Evolutionary conservation across 2,888 invertebrate species (phyloP), one percentile per base, ranked within the genome.

Genomic region (Dynastes hyllus): DNA sequence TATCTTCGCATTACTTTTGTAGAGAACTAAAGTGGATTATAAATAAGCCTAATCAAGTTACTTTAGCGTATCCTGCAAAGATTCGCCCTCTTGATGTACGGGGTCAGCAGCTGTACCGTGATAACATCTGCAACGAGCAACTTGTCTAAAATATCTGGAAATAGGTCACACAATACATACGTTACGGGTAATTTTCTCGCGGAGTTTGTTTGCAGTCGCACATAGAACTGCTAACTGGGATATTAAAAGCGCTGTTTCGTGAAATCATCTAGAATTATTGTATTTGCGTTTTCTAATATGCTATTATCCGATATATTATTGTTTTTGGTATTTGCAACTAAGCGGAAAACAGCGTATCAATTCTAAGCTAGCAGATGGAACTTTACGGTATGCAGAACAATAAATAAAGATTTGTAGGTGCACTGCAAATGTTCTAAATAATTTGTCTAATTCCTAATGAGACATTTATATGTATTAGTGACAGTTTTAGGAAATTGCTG

Each of bases 131-230:
- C 40, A 66, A 40, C 40, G 66, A 66, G 53, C 53, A 55, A 51
- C 3, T 71, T 71, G 16, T 55, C 53, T 71, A 55, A 71, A 71
- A 71, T 70, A 71, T 51, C 53, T 13, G 29, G 50, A 71, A 71
- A 53, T 71, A 53, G 70, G 70, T 51, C 53, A 22, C 51, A 71
- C n/a, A 32, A 29, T 71, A 71, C 32, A 71, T 53, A 71, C 32
- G 55, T 71, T 50, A 69, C 45, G 55, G 55, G 45, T 50, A 61
- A 61, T 22, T 61, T 29, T 29, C 66, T 37, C 11, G 66, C 66
- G 63, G 6, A 8, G 6, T 63, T 37, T 66, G 16, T 29, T 55
- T 32, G 13, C 37, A n/a, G 29, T 16, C 5, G 53, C 27, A 71
- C 29, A 55, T 32, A 71, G 51, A 71, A 55, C 55, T 55, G 32